Evolutionary conservation across 2,113 vertebrate species (phyloP).

Genomic region (Larimichthys polyactis): DNA sequence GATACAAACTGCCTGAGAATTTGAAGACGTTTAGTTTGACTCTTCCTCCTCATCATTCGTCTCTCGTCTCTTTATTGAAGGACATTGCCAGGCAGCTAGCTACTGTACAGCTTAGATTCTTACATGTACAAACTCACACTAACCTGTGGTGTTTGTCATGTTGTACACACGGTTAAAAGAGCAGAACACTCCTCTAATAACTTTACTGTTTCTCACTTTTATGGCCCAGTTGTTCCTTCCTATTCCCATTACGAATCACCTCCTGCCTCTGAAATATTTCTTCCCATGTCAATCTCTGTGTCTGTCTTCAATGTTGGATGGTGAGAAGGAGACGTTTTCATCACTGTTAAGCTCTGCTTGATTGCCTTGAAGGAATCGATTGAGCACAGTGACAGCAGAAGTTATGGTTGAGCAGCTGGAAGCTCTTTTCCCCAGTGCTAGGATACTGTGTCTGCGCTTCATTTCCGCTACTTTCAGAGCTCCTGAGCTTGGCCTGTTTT

Average conservation of each 20-base stretch:
- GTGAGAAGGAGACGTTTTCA: slow-evolving; percentile 40
- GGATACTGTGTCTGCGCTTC: not conserved
- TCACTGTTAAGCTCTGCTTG: slow-evolving; percentile 29
- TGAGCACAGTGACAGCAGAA: slow-evolving; percentile 25
- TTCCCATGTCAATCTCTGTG: slow-evolving; percentile 26
- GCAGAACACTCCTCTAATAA: not conserved
- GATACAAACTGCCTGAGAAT: not conserved
- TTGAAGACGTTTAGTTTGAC: not conserved
- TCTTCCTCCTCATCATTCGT: not conserved
- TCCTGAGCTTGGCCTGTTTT: not conserved
- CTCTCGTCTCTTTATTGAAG: not conserved
- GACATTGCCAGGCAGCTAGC: not conserved
- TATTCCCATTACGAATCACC: slow-evolving; percentile 17
- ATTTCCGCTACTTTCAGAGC: slow-evolving; percentile 10
- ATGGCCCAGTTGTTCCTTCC: slow-evolving; percentile 6
- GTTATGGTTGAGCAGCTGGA: slow-evolving; percentile 35
- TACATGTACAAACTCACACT: not conserved
- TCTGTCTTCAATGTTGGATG: slow-evolving; percentile 18
- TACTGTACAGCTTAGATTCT: not conserved
- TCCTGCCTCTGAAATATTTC: slow-evolving; percentile 11
- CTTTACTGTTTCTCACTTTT: slow-evolving; percentile 4
- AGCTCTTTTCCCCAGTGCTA: slow-evolving; percentile 26
- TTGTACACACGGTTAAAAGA: not conserved
- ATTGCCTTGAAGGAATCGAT: slow-evolving; percentile 51
- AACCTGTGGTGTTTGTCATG: slow-evolving; percentile 5